Percentiles rank a stretch among this genome's conserved stretches.
Evolutionary conservation across 2,888 invertebrate genomes (phyloP).

Genomic region (Amiota communis): DNA sequence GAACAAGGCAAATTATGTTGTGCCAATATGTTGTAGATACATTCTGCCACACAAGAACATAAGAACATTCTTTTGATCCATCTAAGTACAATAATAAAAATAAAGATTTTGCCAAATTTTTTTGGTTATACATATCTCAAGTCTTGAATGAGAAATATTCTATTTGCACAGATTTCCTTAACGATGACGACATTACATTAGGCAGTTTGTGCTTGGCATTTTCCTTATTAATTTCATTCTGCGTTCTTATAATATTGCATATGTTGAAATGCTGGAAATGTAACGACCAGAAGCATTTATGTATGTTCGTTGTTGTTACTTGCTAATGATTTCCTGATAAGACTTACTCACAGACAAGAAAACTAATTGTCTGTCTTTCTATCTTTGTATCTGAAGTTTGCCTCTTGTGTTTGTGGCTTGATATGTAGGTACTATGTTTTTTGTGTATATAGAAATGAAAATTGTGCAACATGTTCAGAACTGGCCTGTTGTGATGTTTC

Average conservation of each 20-base stretch:
- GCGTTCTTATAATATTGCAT: constrained; percentile 19
- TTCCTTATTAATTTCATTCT: constrained; percentile 56
- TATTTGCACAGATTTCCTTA: constrained; percentile 24
- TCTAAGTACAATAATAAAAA: not conserved
- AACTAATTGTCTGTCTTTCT: constrained; percentile 11
- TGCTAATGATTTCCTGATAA: constrained; percentile 68
- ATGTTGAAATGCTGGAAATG: constrained; percentile 24
- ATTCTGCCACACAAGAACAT: not conserved
- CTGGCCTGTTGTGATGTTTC: constrained; percentile 37
- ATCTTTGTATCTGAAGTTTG: no score
- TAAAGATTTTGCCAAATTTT: not conserved
- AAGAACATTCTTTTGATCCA: not conserved
- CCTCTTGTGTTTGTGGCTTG: no score
- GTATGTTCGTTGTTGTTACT: constrained; percentile 37
- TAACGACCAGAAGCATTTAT: not conserved
- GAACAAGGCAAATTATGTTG: not conserved
- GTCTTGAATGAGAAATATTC: constrained; percentile 40
- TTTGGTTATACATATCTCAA: constrained; percentile 46
- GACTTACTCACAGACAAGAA: constrained; percentile 27
- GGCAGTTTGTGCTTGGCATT: constrained; percentile 33
- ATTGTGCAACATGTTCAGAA: constrained; percentile 43
- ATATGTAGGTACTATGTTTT: no score
- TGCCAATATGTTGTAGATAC: not conserved
- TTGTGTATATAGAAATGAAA: constrained; percentile 31
- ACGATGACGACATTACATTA: constrained; percentile 12